phyloP scores from a whole-genome alignment of 1,140 invertebrate genomes.

The Dendrolimus kikuchii region DNA sequence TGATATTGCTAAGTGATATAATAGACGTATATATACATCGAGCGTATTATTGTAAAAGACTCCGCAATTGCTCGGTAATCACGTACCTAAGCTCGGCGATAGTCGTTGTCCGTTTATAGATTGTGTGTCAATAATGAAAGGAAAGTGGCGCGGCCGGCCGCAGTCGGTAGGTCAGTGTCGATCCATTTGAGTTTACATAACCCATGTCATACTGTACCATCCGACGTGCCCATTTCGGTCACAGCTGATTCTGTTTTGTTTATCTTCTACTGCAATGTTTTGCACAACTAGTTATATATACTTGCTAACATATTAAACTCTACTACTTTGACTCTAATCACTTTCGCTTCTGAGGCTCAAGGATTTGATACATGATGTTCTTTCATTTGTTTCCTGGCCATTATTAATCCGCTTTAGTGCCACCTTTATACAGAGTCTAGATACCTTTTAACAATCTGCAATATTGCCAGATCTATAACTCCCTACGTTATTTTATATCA shows the following conservation, averaged over 20 bases:
- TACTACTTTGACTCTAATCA: too few species aligned
- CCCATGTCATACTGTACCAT: slow-evolving; percentile 36
- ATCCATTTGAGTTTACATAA: slow-evolving; percentile 45
- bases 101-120: slow-evolving; percentile 40
- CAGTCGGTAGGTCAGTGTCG: slow-evolving; percentile 63
- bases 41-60: slow-evolving; percentile 4
- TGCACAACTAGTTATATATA: too few species aligned
- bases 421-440: too few species aligned
- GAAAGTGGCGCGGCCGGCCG: slow-evolving; percentile 55
- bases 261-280: not conserved
- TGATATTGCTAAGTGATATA: too few species aligned
- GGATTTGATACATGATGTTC: too few species aligned
- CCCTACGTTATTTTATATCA: too few species aligned
- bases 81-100: slow-evolving; percentile 27
- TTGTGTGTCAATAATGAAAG: slow-evolving; percentile 65
- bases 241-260: slow-evolving; percentile 12
- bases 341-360: too few species aligned
- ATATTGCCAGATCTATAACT: too few species aligned
- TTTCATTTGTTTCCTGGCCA: too few species aligned
- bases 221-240: slow-evolving; percentile 31
- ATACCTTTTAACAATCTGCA: too few species aligned
- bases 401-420: too few species aligned
- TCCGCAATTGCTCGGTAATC: slow-evolving; percentile 11
- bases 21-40: not conserved
- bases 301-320: too few species aligned